phyloP scores from a whole-genome alignment of 2,888 invertebrate species.

The Thalpophila matura region DNA sequence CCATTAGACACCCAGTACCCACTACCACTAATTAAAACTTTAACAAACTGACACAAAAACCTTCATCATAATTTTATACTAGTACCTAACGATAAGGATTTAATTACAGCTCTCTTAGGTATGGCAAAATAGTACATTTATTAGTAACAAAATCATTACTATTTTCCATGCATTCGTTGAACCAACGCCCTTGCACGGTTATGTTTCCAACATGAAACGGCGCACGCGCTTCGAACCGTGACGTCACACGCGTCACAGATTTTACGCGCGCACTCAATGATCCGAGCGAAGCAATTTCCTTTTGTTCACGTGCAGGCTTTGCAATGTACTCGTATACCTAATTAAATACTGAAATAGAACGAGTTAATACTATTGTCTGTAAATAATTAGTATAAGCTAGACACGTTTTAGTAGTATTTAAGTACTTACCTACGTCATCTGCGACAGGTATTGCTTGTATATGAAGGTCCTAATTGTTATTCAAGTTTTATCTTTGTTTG shows the following conservation, averaged over 20 bases:
- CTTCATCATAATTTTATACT: too few relatives aligned
- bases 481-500: neutral
- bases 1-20: too few relatives aligned
- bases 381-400: conserved; percentile 16
- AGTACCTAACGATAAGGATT: too few relatives aligned
- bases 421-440: neutral
- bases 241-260: conserved; percentile 62
- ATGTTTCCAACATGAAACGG: conserved; percentile 22
- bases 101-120: too few relatives aligned
- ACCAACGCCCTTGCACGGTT: neutral
- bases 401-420: conserved; percentile 5
- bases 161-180: neutral
- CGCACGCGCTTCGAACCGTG: conserved; percentile 45
- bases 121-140: neutral
- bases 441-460: too few relatives aligned
- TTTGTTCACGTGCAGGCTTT: conserved; percentile 57
- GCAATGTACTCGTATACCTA: conserved; percentile 33
- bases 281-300: conserved; percentile 57
- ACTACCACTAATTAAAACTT: too few relatives aligned
- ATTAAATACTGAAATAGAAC: conserved; percentile 43
- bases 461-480: neutral
- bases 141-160: neutral
- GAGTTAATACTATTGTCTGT: conserved; percentile 29
- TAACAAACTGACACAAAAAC: too few relatives aligned
- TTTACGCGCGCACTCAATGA: conserved; percentile 58